phyloP scores from a whole-genome alignment of 2,797 vertebrate species.

The Danio albolineatus region DNA sequence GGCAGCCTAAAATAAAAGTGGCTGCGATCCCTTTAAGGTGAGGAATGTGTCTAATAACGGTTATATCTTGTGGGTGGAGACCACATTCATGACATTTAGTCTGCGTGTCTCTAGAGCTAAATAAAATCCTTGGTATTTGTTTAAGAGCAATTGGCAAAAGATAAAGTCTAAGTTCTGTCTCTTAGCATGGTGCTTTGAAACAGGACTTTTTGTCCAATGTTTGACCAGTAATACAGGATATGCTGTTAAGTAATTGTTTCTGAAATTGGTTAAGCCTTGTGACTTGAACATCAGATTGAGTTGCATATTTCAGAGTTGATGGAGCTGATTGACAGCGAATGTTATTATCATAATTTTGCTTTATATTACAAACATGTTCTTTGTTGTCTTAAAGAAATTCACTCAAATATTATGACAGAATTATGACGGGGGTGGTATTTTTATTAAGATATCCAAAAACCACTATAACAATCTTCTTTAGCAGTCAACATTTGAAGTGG shows the following conservation, averaged over 20 bases:
- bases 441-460: no score
- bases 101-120: neutral
- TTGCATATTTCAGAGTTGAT: no score
- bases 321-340: no score
- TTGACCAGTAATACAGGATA: no score
- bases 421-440: no score
- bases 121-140: neutral
- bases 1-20: neutral
- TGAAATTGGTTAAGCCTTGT: neutral
- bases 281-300: no score
- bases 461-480: no score
- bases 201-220: neutral
- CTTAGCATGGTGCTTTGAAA: neutral
- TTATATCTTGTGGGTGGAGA: neutral
- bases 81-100: neutral
- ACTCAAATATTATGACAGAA: no score
- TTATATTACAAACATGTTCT: no score
- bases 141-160: neutral
- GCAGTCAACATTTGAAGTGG: no score
- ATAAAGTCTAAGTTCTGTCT: neutral
- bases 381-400: no score
- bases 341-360: no score
- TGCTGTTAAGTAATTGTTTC: neutral
- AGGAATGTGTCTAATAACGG: constrained; percentile 3
- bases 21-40: neutral